Conservation (phyloP, 2,797 vertebrate genomes). For the Siniperca scherzeri region DNA sequence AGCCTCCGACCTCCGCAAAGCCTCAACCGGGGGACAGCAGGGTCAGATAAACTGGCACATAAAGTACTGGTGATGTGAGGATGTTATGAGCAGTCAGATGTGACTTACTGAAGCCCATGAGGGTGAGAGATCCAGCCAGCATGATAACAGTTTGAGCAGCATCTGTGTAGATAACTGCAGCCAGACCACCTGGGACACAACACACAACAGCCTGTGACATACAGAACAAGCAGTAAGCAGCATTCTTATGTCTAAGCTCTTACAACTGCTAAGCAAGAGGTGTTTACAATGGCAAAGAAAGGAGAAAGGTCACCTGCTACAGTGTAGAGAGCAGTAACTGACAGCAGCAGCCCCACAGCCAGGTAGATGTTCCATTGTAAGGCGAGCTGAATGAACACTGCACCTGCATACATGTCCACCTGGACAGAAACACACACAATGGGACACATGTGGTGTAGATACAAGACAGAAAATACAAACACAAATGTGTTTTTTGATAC, state of each 20-base stretch:
- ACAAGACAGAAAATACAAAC: neutral
- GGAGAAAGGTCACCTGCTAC: slow-evolving; percentile 87
- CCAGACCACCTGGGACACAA: slow-evolving; percentile 91
- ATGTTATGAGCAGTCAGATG: neutral
- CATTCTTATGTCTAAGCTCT: neutral
- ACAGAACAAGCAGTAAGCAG: neutral
- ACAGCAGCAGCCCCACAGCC: slow-evolving; percentile 89
- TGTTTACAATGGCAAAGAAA: neutral
- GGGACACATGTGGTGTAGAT: neutral
- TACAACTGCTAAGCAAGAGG: neutral
- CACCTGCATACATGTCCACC: slow-evolving; percentile 98
- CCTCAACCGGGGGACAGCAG: slow-evolving; percentile 79
- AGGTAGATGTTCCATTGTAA: slow-evolving; percentile 94
- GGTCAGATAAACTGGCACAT: neutral
- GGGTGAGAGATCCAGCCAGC: slow-evolving; percentile 90
- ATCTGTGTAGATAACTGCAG: slow-evolving; percentile 98
- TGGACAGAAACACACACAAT: slow-evolving; percentile 52
- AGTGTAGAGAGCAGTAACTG: slow-evolving; percentile 94
- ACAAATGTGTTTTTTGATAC: neutral
- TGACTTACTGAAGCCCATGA: slow-evolving; percentile 96
- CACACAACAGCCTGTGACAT: neutral
- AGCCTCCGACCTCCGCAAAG: slow-evolving; percentile 91
- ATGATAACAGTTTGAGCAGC: slow-evolving; percentile 94
- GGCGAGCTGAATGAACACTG: slow-evolving; percentile 96
- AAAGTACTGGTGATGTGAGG: neutral